These are phyloP conservation scores for Dorcus parallelipipedus DNA, from an alignment of 2,888 invertebrate species.

Conservation along the genomic window DNA sequence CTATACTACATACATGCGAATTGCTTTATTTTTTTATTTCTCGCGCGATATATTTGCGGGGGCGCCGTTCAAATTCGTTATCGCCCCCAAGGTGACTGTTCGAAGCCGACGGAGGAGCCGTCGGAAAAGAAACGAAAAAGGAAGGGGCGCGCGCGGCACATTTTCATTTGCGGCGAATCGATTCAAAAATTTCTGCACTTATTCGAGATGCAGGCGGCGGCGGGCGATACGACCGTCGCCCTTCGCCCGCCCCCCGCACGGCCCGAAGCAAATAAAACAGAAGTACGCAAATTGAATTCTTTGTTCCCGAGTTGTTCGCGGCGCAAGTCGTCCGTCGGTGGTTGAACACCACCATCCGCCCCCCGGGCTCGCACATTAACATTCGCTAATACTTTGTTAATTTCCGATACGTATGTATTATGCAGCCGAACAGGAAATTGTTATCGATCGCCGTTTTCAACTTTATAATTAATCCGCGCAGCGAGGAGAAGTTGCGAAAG, in stretches of 20 bases:
- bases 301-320: not conserved
- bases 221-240: not conserved
- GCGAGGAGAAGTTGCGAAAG: no score
- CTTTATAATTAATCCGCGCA: not conserved
- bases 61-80: not conserved
- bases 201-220: not conserved
- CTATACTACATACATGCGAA: no score
- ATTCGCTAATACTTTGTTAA: slow-evolving; percentile 1
- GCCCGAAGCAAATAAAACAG: not conserved
- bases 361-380: not conserved
- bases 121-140: not conserved
- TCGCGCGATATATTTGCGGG: no score
- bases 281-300: slow-evolving; percentile 1
- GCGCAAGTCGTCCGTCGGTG: not conserved
- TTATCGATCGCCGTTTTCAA: slow-evolving; percentile 4
- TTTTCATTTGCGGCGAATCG: not conserved
- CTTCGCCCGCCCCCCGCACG: no score
- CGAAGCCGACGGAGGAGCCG: not conserved
- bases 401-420: slow-evolving; percentile 2
- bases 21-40: no score
- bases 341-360: not conserved
- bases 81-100: not conserved
- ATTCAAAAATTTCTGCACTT: slow-evolving; percentile 1
- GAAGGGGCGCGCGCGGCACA: not conserved
- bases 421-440: slow-evolving; percentile 4